These are phyloP conservation scores for Bombus huntii DNA, from an alignment of 1,140 invertebrate genomes.

Conservation along the genomic window DNA sequence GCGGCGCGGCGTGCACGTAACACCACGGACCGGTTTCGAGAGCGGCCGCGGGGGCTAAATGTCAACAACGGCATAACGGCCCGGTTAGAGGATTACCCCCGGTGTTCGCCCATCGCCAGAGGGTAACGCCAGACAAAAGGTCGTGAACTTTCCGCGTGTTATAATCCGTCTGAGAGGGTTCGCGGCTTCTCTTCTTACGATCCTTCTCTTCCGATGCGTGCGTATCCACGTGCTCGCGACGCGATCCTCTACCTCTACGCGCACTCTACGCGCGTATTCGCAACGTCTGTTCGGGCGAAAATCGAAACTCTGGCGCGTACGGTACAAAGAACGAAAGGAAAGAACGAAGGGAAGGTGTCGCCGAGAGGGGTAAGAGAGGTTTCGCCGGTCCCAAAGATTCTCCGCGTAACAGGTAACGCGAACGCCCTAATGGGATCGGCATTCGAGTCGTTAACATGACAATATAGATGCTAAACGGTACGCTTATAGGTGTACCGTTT, in stretches of 20 bases:
- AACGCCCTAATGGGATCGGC: slow-evolving; percentile 75
- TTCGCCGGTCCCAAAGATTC: neutral
- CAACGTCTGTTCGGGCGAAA: no score
- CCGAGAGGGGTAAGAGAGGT: no score
- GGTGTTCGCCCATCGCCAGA: slow-evolving; percentile 43
- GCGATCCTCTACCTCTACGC: no score
- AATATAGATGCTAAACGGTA: slow-evolving; percentile 75
- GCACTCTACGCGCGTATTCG: no score
- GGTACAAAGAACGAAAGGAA: neutral
- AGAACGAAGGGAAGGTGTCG: no score
- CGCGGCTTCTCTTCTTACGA: slow-evolving; percentile 43
- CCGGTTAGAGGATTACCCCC: slow-evolving; percentile 77
- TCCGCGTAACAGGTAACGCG: slow-evolving; percentile 10
- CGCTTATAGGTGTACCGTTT: slow-evolving; percentile 60
- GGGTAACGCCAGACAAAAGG: slow-evolving; percentile 77
- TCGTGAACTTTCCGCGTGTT: slow-evolving; percentile 79
- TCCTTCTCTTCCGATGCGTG: neutral
- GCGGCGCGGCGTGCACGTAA: slow-evolving; percentile 24
- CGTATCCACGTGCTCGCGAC: neutral
- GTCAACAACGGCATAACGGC: slow-evolving; percentile 80
- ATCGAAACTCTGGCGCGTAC: no score
- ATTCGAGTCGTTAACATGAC: slow-evolving; percentile 77
- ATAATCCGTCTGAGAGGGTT: slow-evolving; percentile 78
- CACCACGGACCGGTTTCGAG: slow-evolving; percentile 73
- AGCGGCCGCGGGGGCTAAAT: slow-evolving; percentile 75